Conservation (phyloP, 2,797 vertebrate genomes). For the Rhinella marina region DNA sequence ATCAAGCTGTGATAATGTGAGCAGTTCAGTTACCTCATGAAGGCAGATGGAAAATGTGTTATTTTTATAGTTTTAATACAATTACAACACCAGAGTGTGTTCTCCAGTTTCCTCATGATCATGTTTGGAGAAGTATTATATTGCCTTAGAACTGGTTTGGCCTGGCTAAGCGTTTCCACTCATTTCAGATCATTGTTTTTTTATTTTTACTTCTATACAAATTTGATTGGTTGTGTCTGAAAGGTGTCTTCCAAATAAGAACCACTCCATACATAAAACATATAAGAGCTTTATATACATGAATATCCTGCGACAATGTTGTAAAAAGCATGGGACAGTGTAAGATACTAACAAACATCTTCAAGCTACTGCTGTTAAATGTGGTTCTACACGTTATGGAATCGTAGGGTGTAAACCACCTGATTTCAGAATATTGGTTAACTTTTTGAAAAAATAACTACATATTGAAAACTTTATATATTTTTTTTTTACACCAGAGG, state of each 20-base stretch:
- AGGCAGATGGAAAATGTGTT: conserved; percentile 23
- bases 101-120: neutral
- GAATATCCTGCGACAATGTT: no score
- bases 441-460: no score
- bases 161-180: neutral
- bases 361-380: no score
- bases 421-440: no score
- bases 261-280: neutral
- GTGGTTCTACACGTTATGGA: no score
- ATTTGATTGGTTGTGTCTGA: neutral
- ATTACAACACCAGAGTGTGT: neutral
- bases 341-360: no score
- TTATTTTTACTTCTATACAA: neutral
- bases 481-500: no score
- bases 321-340: no score
- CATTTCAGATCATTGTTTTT: neutral
- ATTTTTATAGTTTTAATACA: conserved; percentile 26
- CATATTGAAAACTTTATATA: no score
- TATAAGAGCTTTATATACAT: neutral
- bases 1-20: conserved; percentile 17
- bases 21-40: conserved; percentile 23
- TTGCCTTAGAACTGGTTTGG: neutral
- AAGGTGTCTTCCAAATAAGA: neutral
- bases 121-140: neutral
- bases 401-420: no score